Evolutionary conservation across 2,797 vertebrate genomes (phyloP), one percentile per base, ranked within the genome.

Genomic region (Dryobates pubescens): DNA sequence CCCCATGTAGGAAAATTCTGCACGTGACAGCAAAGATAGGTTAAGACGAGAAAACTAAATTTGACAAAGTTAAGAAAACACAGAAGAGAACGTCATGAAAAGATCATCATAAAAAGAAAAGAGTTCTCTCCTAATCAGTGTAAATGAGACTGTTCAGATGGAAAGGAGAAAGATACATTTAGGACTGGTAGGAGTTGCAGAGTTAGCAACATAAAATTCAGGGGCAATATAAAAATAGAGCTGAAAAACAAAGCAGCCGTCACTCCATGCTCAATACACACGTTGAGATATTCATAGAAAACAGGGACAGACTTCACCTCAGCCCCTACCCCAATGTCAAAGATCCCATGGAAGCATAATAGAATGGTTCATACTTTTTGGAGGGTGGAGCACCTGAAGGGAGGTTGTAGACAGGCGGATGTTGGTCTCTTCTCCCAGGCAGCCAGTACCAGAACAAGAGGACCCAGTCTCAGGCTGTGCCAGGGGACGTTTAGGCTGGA

Each of bases 1-100:
- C 29, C 54, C 27, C 10, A 24, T 3, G 29, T 43, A 74, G 27
- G 41, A 84, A 92, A 86, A 64, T 30, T 90, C 72, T 62, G 54
- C 19, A 29, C 51, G 30, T 61, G 68, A 74, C 47, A 89, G 65
- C 54, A 80, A 27, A 38, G 45, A 51, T 4, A 74, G 59, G 74
- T 56, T 71, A 80, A 82, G 87, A 73, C 10, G 18, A 90, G 59
- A 91, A 89, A 82, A 90, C 13, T 3, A 47, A 62, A 84, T 62
- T 68, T 70, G n/a, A 73, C 10, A 36, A 89, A 74, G 41, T 84
- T 6, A 61, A 70, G 63, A 74, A 74, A 41, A 59, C 27, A 71
- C 10, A 43, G 26, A 29, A 49, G 23, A 36, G 74, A 80, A 85
- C 53, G 9, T 38, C 58, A 71, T 16, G 56, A 82, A 85, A 85